Conservation (phyloP, 2,113 vertebrate species). For the Monopterus albus region DNA sequence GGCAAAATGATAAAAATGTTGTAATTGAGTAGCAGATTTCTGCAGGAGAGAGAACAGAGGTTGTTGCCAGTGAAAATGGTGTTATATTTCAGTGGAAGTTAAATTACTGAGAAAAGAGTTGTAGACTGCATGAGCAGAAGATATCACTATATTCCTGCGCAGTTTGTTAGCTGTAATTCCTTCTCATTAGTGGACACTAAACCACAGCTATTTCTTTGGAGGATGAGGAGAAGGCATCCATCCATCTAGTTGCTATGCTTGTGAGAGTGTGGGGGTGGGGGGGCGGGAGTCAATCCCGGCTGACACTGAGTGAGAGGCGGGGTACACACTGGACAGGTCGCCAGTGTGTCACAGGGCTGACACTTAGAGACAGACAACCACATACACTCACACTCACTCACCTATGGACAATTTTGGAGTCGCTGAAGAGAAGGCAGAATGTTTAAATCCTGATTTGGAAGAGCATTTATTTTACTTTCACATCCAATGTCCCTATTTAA, state of each 20-base stretch:
- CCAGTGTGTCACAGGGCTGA: no score
- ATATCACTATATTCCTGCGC: constrained; percentile 15
- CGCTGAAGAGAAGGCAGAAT: constrained; percentile 21
- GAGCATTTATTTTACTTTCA: constrained; percentile 53
- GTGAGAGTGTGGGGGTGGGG: no score
- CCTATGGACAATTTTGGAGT: no score
- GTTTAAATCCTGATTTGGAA: constrained; percentile 43
- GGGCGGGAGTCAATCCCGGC: no score
- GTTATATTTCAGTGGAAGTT: constrained; percentile 3
- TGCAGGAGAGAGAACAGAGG: constrained; percentile 7
- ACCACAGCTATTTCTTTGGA: constrained; percentile 36
- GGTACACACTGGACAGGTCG: no score
- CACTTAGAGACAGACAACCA: no score
- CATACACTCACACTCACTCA: no score
- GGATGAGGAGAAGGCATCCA: constrained; percentile 22
- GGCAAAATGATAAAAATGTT: not conserved
- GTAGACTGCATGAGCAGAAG: constrained; percentile 7
- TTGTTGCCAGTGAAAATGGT: not conserved
- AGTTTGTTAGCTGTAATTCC: constrained; percentile 32
- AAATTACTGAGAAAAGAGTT: constrained; percentile 4
- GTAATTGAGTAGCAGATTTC: constrained; percentile 5
- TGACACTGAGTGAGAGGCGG: no score
- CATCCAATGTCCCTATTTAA: constrained; percentile 26
- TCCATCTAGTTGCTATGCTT: no score
- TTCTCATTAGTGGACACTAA: constrained; percentile 62